phyloP scores from a whole-genome alignment of 2,888 invertebrate genomes.

The Cataglyphis rosenhaueri region DNA sequence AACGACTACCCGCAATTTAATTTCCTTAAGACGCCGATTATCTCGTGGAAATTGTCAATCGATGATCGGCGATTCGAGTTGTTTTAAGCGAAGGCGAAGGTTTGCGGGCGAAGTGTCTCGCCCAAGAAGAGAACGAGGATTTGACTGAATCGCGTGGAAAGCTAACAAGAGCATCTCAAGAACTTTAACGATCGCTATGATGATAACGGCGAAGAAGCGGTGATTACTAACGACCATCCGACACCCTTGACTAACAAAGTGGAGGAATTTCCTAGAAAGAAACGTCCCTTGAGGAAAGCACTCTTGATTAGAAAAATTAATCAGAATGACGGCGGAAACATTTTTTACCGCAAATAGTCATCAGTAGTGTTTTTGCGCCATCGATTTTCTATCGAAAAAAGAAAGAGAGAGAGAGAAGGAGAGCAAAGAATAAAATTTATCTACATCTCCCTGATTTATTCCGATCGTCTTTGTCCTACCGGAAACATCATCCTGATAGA shows the following conservation, averaged over 20 bases:
- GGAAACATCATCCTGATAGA: conserved; percentile 6
- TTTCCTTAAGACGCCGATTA: conserved; percentile 50
- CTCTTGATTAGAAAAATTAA: neutral
- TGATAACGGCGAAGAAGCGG: neutral
- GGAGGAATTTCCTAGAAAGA: conserved; percentile 3
- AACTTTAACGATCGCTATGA: conserved; percentile 40
- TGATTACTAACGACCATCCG: conserved; percentile 28
- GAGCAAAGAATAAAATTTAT: neutral
- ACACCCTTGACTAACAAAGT: conserved; percentile 1
- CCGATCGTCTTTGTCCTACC: neutral
- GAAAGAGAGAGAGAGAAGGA: neutral
- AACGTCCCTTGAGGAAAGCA: neutral
- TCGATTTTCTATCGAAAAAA: neutral
- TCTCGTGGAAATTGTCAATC: conserved; percentile 22
- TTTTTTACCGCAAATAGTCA: neutral
- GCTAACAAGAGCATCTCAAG: neutral
- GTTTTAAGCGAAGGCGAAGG: conserved; percentile 27
- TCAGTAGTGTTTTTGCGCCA: neutral
- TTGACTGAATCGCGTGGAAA: conserved; percentile 16
- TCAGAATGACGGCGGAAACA: neutral
- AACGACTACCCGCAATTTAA: conserved; percentile 62
- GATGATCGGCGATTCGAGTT: conserved; percentile 49
- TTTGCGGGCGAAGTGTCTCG: conserved; percentile 3
- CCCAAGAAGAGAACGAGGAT: conserved; percentile 26
- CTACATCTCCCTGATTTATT: neutral